Evolutionary conservation across 2,797 vertebrate genomes (phyloP), one percentile per base, ranked within the genome.

Genomic region (Cynopterus sphinx): DNA sequence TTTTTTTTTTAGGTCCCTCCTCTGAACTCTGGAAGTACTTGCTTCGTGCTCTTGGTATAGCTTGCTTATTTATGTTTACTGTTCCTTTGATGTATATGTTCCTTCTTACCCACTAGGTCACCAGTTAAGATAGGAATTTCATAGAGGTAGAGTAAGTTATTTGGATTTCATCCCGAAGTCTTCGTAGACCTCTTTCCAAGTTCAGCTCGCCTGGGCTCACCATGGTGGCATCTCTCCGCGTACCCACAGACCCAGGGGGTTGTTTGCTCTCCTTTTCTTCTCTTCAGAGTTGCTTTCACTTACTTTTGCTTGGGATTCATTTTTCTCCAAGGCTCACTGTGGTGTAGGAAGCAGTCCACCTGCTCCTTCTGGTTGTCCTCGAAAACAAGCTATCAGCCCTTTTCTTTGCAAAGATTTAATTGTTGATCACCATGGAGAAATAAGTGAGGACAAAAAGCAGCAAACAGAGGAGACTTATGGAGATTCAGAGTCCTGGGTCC

Each of bases 121-220:
- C 51, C 39, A 49, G 26, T 26, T 67, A 24, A n/a, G 22, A 63
- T 75, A 26, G 39, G 83, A 15, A 36, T 75, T 41, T 74, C 59
- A 73, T 96, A 84, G 77, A 55, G 59, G 17, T 83, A 39, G 59
- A 82, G 13, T 68, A 57, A 43, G 22, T 13, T 86, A 28, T 12
- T 91, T 90, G 53, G 28, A 39, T 82, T 92, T 96, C 71, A 75
- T 86, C n/a, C 39, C 65, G 33, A 91, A 77, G 81, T 81, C 36
- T 78, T 93, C 19, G n/a, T 24, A 24, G 77, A 81, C 21, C 82
- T 94, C 11, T 91, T 82, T 86, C n/a, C 75, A 51, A 88, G 74
- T 61, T 36, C 61, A 73, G 65, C 39, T 57, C 8, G 0, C 28
- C 31, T 36, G 28, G 5, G 4, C 22, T 83, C 2, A 73, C 28